Evolutionary conservation across 2,888 invertebrate species (phyloP), one percentile per base, ranked within the genome.

Genomic region (Cybosia mesomella): DNA sequence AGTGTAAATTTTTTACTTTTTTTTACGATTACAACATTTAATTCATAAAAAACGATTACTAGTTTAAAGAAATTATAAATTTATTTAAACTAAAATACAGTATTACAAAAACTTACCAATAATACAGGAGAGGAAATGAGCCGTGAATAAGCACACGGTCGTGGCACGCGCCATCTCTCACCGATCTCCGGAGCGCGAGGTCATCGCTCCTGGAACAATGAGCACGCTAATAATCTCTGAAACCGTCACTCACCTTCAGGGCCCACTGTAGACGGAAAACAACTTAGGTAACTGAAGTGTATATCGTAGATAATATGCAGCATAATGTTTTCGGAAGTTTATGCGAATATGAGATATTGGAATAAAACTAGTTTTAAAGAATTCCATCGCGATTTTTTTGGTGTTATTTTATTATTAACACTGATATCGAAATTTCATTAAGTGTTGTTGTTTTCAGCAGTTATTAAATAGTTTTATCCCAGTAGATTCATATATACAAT

Each of bases 181-280:
- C 71, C 62, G 67, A 64, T 72, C 72, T 68, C 68, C 75, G 67
- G 71, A 82, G 81, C 75, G 82, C 71, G 82, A 81, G 90, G 87
- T 90, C 92, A 92, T 90, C 85, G 89, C 87, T 87, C 90, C 94
- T 94, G 91, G 74, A 94, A 93, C 92, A 93, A 93, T 91, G 85
- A 83, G 80, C 73, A 77, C 86, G 85, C 85, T 90, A 88, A 89
- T 87, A 89, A 90, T 82, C 85, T 81, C 84, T 82, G 70, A 59
- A 58, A 49, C 61, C 55, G 49, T 65, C 53, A 22, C 34, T 58
- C 58, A 43, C 57, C 54, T 64, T 34, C 34, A 49, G 59, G 39
- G 63, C 34, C 60, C 43, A 34, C 62, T 64, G 39, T 39, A 53
- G 28, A 24, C 58, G 18, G 9, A 11, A 61, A 43, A 32, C 32